Percentiles rank a stretch among this genome's conserved stretches.
Evolutionary conservation across 2,888 invertebrate species (phyloP).

Genomic region (Amphipyra berbera): DNA sequence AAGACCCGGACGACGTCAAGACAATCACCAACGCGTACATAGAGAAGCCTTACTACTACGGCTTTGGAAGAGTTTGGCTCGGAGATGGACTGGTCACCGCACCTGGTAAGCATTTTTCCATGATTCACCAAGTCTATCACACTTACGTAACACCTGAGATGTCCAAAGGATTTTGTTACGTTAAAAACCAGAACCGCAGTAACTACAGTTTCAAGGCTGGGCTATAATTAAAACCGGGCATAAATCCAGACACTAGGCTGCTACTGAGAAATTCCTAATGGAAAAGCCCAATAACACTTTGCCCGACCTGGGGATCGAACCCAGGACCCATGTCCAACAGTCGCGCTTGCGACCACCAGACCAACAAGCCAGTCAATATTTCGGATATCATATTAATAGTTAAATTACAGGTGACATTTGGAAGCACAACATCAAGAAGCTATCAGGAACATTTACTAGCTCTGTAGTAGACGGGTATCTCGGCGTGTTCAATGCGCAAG

Average conservation of each 20-base stretch:
- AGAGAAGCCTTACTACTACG: conserved; percentile 76
- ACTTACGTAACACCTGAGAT: no score
- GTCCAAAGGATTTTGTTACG: no score
- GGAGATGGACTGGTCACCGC: conserved; percentile 79
- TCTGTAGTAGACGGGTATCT: conserved; percentile 73
- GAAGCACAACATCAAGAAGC: conserved; percentile 76
- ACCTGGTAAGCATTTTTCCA: conserved; percentile 63
- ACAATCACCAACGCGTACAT: conserved; percentile 68
- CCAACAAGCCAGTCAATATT: no score
- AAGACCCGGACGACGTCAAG: conserved; percentile 75
- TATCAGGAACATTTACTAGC: conserved; percentile 72
- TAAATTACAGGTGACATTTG: conserved; percentile 67
- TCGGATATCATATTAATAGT: not conserved
- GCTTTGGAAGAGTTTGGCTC: conserved; percentile 72
- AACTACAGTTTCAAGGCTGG: no score
- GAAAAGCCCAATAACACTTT: no score
- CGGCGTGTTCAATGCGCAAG: conserved; percentile 73
- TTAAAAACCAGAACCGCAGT: no score
- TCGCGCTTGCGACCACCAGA: no score
- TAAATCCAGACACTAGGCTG: no score
- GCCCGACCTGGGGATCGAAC: no score
- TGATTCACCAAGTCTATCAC: not conserved
- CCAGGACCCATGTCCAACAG: no score
- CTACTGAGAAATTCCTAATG: no score
- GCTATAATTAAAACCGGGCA: no score